Evolutionary conservation across 2,888 invertebrate genomes (phyloP).

Genomic region (Sceliomorpha sp.): DNA sequence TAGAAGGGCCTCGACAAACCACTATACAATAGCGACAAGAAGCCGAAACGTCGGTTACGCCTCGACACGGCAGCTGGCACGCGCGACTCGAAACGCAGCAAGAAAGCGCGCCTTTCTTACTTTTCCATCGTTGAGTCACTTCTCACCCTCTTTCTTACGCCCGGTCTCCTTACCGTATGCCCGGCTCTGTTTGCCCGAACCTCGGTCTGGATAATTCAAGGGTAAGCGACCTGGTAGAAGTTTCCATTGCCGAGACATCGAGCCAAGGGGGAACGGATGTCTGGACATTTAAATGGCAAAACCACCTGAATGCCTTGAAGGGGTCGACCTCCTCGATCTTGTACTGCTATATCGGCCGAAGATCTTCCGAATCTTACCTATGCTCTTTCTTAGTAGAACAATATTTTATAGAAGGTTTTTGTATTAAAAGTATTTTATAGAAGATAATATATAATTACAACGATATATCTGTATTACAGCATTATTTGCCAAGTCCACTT

Average conservation of each 20-base stretch:
- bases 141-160: conserved; percentile 36
- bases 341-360: no score
- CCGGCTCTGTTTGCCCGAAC: conserved; percentile 49
- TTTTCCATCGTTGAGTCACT: conserved; percentile 49
- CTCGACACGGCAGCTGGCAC: conserved; percentile 79
- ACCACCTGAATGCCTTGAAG: conserved; percentile 75
- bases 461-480: no score
- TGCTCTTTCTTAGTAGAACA: no score
- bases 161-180: conserved; percentile 22
- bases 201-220: conserved; percentile 40
- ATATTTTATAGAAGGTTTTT: no score
- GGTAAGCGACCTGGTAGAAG: conserved; percentile 62
- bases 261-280: conserved; percentile 63
- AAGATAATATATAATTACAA: no score
- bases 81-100: conserved; percentile 69
- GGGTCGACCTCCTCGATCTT: conserved; percentile 72
- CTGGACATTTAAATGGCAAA: conserved; percentile 78
- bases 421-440: no score
- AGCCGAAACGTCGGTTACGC: conserved; percentile 80
- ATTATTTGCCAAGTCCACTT: no score
- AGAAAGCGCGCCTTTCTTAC: conserved; percentile 59
- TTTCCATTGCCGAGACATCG: conserved; percentile 63
- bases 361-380: no score
- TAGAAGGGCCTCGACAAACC: conserved; percentile 61
- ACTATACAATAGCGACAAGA: conserved; percentile 73